phyloP scores from a whole-genome alignment of 1,140 invertebrate genomes.

The Melitaea cinxia region DNA sequence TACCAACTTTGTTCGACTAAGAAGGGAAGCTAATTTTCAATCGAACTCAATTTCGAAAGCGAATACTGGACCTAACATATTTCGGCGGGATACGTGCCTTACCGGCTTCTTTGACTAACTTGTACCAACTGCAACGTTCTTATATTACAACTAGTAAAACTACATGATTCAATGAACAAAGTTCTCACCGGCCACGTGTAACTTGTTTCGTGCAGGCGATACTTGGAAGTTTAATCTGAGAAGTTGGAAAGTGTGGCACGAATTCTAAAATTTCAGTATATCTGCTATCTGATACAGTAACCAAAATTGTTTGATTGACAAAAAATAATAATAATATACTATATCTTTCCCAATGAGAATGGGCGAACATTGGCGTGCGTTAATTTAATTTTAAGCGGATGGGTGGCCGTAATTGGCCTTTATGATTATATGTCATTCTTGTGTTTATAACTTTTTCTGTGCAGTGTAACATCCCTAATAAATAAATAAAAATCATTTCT shows the following conservation, averaged over 20 bases:
- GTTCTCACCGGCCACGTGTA: constrained; percentile 36
- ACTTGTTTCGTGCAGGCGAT: constrained; percentile 90
- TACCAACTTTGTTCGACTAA: background rate
- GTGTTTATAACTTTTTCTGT: too few species aligned
- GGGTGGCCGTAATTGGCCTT: too few species aligned
- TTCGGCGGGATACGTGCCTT: constrained; percentile 32
- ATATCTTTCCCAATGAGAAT: too few species aligned
- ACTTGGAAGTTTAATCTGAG: constrained; percentile 84
- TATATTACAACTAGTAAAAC: constrained; percentile 31
- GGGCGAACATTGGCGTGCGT: too few species aligned
- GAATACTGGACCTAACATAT: constrained; percentile 33
- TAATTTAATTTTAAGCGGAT: too few species aligned
- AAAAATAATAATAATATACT: too few species aligned
- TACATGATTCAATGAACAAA: constrained; percentile 38
- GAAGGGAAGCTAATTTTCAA: constrained; percentile 30
- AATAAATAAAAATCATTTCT: too few species aligned
- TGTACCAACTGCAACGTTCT: constrained; percentile 17
- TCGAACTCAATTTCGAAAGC: constrained; percentile 28
- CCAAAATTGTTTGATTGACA: background rate
- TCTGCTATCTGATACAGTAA: background rate
- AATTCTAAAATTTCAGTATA: background rate
- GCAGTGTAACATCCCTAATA: too few species aligned
- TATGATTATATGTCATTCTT: too few species aligned
- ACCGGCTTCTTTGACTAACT: constrained; percentile 37
- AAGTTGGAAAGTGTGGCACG: background rate